These are phyloP conservation scores for Parazoanthus atlanticus DNA, from an alignment of 92 coral and sea anemone genomes.

Conservation along the genomic window DNA sequence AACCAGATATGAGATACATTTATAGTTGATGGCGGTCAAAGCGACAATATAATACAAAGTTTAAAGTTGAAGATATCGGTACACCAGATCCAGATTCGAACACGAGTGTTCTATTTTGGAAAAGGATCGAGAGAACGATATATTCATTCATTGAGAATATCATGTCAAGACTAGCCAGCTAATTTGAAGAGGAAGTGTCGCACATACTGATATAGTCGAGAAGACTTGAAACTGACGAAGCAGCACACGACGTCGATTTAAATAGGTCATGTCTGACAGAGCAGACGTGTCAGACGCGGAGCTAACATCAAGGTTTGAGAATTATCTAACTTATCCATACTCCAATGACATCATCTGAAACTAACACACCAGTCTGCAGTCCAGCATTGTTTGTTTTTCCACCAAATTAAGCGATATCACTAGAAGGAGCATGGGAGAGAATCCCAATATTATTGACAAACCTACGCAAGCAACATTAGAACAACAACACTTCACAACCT, in stretches of 20 bases:
- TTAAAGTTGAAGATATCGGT: background rate
- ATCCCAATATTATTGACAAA: background rate
- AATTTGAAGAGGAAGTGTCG: background rate
- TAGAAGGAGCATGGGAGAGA: background rate
- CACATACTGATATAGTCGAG: background rate
- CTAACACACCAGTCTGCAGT: background rate
- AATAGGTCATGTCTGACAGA: background rate
- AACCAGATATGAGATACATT: background rate
- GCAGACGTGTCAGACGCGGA: background rate
- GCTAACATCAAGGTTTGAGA: no score
- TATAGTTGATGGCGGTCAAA: background rate
- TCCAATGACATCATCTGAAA: background rate
- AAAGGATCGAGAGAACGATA: background rate
- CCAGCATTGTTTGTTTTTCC: background rate
- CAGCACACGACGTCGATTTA: background rate
- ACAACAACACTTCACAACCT: background rate
- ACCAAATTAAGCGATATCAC: background rate
- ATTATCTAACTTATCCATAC: background rate
- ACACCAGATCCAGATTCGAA: background rate
- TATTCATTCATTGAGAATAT: no score
- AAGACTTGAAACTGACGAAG: background rate
- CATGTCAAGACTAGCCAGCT: background rate
- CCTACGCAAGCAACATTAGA: background rate
- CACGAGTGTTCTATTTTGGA: background rate
- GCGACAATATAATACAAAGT: background rate